These are phyloP conservation scores for Habrosyne pyritoides DNA, from an alignment of 2,888 invertebrate species.

Conservation along the genomic window DNA sequence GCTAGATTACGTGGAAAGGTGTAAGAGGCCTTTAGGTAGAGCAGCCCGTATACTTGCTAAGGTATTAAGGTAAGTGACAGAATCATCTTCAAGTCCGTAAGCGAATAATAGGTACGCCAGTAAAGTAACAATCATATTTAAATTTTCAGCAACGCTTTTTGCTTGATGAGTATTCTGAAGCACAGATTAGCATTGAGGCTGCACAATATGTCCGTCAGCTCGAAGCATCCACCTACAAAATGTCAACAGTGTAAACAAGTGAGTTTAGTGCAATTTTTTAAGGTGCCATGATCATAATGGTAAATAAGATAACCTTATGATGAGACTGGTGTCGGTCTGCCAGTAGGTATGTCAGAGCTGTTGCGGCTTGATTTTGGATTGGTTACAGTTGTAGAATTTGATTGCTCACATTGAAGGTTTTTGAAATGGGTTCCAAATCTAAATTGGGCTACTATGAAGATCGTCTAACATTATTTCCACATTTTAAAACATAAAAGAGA, in stretches of 20 bases:
- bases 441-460: too few relatives aligned
- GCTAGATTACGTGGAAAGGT: constrained; percentile 74
- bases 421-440: too few relatives aligned
- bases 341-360: too few relatives aligned
- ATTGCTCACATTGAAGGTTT: too few relatives aligned
- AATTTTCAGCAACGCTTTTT: constrained; percentile 78
- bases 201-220: constrained; percentile 70
- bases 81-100: background rate
- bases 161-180: constrained; percentile 80
- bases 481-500: too few relatives aligned
- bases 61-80: constrained; percentile 71
- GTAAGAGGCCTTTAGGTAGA: constrained; percentile 72
- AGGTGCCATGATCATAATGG: too few relatives aligned
- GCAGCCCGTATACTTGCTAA: constrained; percentile 80
- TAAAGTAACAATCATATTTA: constrained; percentile 4
- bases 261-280: constrained; percentile 29
- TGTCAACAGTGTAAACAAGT: constrained; percentile 77
- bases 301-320: too few relatives aligned
- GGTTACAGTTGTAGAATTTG: too few relatives aligned
- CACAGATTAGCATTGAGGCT: constrained; percentile 81
- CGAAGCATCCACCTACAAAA: constrained; percentile 64
- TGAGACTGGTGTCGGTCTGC: too few relatives aligned
- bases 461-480: too few relatives aligned
- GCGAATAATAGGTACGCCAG: constrained; percentile 6
- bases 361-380: too few relatives aligned